Conservation (phyloP, 2,113 vertebrate species). For the Lontra canadensis region DNA sequence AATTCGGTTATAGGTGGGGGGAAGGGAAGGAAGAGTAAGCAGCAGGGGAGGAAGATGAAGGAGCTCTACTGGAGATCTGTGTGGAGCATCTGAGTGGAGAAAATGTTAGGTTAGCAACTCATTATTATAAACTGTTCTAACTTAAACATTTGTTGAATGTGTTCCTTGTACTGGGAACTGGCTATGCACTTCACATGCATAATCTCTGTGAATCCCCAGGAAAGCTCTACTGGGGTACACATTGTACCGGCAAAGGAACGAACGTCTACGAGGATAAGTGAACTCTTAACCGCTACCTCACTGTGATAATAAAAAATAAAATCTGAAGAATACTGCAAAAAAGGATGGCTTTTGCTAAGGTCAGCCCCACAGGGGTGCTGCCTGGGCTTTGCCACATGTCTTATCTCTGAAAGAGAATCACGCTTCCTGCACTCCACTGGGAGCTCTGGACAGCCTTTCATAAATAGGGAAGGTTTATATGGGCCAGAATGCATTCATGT, state of each 20-base stretch:
- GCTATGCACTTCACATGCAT: background rate
- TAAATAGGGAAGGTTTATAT: background rate
- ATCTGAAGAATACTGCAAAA: background rate
- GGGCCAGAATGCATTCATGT: accelerated
- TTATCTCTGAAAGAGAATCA: background rate
- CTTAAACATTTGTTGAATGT: background rate
- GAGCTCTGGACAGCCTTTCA: background rate
- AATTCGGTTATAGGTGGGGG: background rate
- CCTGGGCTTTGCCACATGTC: background rate
- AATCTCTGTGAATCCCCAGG: background rate
- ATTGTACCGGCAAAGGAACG: background rate
- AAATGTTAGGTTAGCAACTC: background rate
- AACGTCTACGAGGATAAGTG: background rate
- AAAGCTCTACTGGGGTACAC: background rate
- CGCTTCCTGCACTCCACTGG: no score
- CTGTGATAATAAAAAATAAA: background rate
- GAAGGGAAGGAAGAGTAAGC: background rate
- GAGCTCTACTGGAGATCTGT: background rate
- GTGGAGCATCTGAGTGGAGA: background rate
- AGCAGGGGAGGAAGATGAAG: background rate
- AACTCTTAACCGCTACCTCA: background rate
- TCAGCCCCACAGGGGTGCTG: no score
- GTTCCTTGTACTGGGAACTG: background rate
- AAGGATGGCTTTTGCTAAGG: background rate
- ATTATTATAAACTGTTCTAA: background rate